Conservation (phyloP, 2,797 vertebrate species). For the Phrynocephalus guinanensis region DNA sequence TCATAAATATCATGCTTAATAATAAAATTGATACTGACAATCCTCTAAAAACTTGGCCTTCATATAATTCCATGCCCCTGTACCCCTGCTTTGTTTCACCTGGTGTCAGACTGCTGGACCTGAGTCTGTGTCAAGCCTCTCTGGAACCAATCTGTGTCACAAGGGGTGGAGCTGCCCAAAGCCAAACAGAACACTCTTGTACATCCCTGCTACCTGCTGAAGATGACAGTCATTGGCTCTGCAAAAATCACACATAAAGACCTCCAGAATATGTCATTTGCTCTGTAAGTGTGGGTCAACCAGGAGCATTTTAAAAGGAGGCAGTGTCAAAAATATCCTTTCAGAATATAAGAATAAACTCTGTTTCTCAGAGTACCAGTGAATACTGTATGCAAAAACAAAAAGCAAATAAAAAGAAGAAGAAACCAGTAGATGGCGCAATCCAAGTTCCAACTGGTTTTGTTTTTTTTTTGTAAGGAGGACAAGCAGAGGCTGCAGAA, state of each 20-base stretch:
- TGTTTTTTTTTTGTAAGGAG: neutral
- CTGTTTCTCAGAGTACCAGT: neutral
- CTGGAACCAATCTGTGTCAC: rapidly evolving
- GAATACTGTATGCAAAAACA: neutral
- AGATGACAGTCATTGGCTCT: neutral
- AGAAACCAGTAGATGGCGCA: neutral
- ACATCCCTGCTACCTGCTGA: neutral
- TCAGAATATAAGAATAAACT: neutral
- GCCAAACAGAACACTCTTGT: neutral
- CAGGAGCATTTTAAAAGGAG: neutral
- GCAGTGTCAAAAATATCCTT: too few species aligned
- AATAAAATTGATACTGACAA: conserved; percentile 30
- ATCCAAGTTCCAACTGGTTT: neutral
- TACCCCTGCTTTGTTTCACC: neutral
- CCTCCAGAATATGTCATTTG: neutral
- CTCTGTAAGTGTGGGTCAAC: neutral
- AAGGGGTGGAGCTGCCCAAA: neutral
- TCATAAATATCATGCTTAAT: conserved; percentile 23
- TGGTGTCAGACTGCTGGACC: neutral
- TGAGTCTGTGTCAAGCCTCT: rapidly evolving
- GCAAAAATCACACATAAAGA: neutral
- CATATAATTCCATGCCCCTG: neutral
- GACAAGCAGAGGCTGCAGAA: neutral
- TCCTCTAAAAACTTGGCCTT: conserved; percentile 11
- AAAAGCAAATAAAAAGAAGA: neutral